These are phyloP conservation scores for Meta bourneti DNA, from an alignment of 2,888 invertebrate species.

Conservation along the genomic window DNA sequence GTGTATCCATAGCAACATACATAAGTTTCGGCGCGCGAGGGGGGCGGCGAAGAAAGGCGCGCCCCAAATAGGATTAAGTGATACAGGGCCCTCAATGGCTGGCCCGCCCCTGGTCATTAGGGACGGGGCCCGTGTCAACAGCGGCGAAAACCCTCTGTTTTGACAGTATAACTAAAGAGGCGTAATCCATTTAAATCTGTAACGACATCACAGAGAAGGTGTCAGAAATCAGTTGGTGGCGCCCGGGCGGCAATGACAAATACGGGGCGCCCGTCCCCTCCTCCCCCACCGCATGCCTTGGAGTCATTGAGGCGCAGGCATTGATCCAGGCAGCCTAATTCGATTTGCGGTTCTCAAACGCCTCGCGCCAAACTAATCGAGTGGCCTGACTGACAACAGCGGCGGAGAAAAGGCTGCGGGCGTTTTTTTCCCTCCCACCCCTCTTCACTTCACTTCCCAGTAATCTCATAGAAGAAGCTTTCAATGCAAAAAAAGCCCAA, in stretches of 20 bases:
- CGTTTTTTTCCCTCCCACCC: conserved; percentile 42
- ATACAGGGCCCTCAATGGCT: conserved; percentile 74
- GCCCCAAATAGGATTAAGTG: conserved; percentile 75
- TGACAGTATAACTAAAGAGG: conserved; percentile 76
- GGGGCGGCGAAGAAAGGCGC: conserved; percentile 34
- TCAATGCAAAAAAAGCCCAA: conserved; percentile 70
- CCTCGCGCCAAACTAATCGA: conserved; percentile 69
- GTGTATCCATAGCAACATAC: conserved; percentile 75
- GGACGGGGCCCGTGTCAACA: conserved; percentile 71
- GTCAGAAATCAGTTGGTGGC: conserved; percentile 76
- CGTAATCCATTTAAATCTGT: conserved; percentile 76
- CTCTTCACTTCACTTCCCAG: neutral
- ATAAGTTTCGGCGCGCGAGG: conserved; percentile 48
- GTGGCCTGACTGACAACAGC: conserved; percentile 70
- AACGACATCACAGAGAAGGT: conserved; percentile 74
- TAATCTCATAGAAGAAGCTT: conserved; percentile 65
- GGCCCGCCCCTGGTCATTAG: conserved; percentile 64
- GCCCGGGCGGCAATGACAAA: conserved; percentile 67
- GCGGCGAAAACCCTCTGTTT: conserved; percentile 63
- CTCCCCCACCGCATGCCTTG: conserved; percentile 40
- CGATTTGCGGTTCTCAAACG: conserved; percentile 67
- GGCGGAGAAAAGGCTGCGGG: conserved; percentile 46
- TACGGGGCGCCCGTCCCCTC: neutral
- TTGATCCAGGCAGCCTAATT: conserved; percentile 69
- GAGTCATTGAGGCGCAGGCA: conserved; percentile 62